These are phyloP conservation scores for Rallus limicola DNA, from an alignment of 2,113 vertebrate species.

Conservation along the genomic window DNA sequence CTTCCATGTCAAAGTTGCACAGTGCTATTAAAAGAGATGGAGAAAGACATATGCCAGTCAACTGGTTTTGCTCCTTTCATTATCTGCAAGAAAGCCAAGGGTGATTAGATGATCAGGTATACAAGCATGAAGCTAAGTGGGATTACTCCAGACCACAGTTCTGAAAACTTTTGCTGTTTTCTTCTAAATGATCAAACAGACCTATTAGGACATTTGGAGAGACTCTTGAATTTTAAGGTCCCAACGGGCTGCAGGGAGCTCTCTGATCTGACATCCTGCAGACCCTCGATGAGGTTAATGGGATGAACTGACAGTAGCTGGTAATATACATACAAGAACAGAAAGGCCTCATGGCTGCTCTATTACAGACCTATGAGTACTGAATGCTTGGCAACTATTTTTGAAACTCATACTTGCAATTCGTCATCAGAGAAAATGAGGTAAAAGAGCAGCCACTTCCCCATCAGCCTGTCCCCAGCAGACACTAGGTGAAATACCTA, in stretches of 20 bases:
- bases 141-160: not conserved
- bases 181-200: not conserved
- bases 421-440: not conserved
- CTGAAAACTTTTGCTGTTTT: not conserved
- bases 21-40: not conserved
- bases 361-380: not conserved
- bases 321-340: not conserved
- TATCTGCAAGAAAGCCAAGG: not conserved
- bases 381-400: not conserved
- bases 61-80: not conserved
- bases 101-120: not conserved
- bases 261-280: not conserved
- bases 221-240: not conserved
- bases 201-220: not conserved
- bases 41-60: accelerated
- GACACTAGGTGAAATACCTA: not conserved
- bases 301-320: not conserved
- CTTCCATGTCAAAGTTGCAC: not conserved
- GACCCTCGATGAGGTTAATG: not conserved
- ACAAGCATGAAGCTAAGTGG: not conserved
- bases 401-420: not conserved
- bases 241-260: not conserved
- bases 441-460: not conserved
- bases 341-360: not conserved
- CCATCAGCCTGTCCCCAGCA: not conserved